Evolutionary conservation across 2,888 invertebrate species (phyloP).

Genomic region (Phrixothrix hirtus): DNA sequence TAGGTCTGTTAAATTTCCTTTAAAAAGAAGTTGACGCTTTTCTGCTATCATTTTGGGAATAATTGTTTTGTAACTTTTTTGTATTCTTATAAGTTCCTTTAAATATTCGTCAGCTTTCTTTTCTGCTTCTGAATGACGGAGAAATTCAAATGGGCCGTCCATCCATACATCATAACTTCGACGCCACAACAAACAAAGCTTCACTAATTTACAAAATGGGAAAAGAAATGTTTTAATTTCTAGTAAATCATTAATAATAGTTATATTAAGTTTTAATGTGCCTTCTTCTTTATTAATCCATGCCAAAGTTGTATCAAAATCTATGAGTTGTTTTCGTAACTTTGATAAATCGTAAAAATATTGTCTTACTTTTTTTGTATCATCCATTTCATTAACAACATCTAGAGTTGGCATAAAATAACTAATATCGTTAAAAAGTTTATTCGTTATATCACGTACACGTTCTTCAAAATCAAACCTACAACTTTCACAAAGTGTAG

Average conservation of each 20-base stretch:
- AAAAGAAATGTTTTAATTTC: constrained; percentile 73
- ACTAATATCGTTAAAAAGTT: constrained; percentile 70
- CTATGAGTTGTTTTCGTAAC: constrained; percentile 73
- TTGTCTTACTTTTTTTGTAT: constrained; percentile 74
- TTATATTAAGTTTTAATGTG: constrained; percentile 80
- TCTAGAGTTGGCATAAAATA: constrained; percentile 75
- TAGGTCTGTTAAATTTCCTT: constrained; percentile 73
- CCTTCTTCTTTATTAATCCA: constrained; percentile 92
- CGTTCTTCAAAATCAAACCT: constrained; percentile 86
- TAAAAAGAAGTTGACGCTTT: constrained; percentile 63
- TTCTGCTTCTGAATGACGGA: constrained; percentile 79
- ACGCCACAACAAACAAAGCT: constrained; percentile 73
- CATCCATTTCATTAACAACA: constrained; percentile 83
- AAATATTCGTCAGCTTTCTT: constrained; percentile 76
- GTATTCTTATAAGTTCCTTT: constrained; percentile 77
- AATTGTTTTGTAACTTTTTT: constrained; percentile 76
- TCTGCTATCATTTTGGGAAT: constrained; percentile 77
- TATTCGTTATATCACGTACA: constrained; percentile 68
- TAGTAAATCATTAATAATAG: constrained; percentile 76
- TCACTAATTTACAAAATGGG: constrained; percentile 73
- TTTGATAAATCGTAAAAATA: constrained; percentile 78
- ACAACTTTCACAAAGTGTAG: constrained; percentile 75
- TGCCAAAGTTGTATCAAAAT: constrained; percentile 72
- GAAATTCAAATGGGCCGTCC: constrained; percentile 89
- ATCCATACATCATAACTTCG: constrained; percentile 85